Percentiles rank a stretch among this genome's conserved stretches.
phyloP scores from a whole-genome alignment of 2,113 vertebrate genomes.

The Martes martes region DNA sequence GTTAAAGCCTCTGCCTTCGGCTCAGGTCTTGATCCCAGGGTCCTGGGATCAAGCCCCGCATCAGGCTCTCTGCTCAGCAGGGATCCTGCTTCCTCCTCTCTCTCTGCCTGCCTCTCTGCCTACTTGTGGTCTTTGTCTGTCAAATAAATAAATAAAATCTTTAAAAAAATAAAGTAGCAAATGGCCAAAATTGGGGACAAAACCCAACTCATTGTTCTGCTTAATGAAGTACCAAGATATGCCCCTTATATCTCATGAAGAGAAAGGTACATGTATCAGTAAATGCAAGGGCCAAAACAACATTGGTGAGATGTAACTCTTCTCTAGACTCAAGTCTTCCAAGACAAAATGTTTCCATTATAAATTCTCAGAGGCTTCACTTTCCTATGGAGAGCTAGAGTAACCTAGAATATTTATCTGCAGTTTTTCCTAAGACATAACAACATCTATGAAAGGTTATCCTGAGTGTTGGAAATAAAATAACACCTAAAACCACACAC shows the following conservation, averaged over 20 bases:
- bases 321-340: neutral
- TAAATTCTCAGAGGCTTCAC: neutral
- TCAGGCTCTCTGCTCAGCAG: rapidly evolving
- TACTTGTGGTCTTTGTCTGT: too few relatives aligned
- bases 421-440: neutral
- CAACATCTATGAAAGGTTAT: neutral
- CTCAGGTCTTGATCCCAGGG: too few relatives aligned
- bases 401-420: neutral
- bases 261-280: neutral
- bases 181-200: neutral
- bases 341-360: neutral
- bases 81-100: too few relatives aligned
- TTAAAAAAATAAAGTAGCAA: neutral
- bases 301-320: neutral
- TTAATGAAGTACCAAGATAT: neutral
- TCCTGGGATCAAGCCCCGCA: rapidly evolving
- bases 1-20: too few relatives aligned
- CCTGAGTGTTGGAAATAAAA: neutral
- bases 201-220: neutral
- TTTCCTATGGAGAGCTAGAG: neutral
- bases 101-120: too few relatives aligned
- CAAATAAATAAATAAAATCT: too few relatives aligned
- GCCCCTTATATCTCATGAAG: neutral
- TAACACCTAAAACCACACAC: neutral
- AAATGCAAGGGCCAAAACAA: neutral